phyloP scores from a whole-genome alignment of 23 tunicate genomes.

The Trididemnum nubilum region DNA sequence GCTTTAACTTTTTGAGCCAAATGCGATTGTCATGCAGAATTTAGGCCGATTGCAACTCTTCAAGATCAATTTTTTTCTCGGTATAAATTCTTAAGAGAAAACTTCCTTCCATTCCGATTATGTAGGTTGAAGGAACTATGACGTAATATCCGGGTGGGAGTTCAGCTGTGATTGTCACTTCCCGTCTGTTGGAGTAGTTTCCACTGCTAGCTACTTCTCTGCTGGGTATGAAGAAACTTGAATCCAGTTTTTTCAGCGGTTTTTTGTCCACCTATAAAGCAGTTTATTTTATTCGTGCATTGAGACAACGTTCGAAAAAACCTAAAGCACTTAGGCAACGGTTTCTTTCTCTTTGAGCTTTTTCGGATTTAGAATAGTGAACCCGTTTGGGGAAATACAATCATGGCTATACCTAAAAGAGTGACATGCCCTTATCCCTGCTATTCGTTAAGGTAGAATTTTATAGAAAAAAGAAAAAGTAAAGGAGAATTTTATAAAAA shows the following conservation, averaged over 20 bases:
- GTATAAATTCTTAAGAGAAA: slow-evolving; percentile 71
- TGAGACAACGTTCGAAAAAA: too few species aligned
- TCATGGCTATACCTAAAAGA: too few species aligned
- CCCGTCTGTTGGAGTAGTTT: slow-evolving; percentile 54
- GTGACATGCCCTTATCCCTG: too few species aligned
- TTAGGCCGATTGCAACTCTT: slow-evolving; percentile 36
- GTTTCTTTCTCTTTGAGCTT: neutral
- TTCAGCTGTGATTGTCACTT: slow-evolving; percentile 67
- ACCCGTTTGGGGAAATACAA: too few species aligned
- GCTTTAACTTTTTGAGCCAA: too few species aligned
- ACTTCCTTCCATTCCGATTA: slow-evolving; percentile 33
- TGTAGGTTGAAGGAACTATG: slow-evolving; percentile 68
- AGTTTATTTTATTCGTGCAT: too few species aligned
- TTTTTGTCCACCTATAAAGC: slow-evolving; percentile 32
- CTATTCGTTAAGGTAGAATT: too few species aligned
- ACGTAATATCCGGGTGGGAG: slow-evolving; percentile 77
- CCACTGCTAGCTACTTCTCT: slow-evolving; percentile 46
- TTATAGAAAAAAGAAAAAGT: too few species aligned
- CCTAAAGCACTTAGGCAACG: too few species aligned
- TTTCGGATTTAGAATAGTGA: too few species aligned
- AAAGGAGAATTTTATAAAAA: too few species aligned
- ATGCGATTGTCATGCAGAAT: neutral
- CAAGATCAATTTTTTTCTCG: slow-evolving; percentile 55
- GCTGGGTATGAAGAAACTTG: slow-evolving; percentile 47
- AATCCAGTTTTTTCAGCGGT: slow-evolving; percentile 38